Evolutionary conservation across 2,113 vertebrate genomes (phyloP), one percentile per base, ranked within the genome.

Genomic region (Macaca fascicularis): DNA sequence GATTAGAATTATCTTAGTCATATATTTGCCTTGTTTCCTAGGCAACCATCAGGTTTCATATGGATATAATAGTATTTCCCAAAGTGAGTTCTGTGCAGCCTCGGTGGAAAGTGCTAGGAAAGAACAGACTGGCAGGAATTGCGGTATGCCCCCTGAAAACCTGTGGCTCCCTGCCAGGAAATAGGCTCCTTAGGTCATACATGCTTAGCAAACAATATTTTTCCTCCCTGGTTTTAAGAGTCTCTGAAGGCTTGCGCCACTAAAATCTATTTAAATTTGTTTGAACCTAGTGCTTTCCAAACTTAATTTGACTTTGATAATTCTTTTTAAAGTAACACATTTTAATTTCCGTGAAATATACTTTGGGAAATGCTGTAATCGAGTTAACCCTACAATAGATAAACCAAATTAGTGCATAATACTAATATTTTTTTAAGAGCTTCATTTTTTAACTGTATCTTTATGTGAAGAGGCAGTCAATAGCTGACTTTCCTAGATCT

Each of bases 21-120:
- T 67, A 90, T 50, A 57, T 90, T 48, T 82, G 32, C 52, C 22
- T 74, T 69, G 74, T 89, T 89, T 94, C 82, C 84, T 67, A 84
- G 90, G 87, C 57, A 97, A 85, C 79, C 22, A 2, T 25, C 40
- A 72, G 82, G 25, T 79, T 91, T 85, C 84, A 4, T 59, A 74
- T 81, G 43, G 43, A 11, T 59, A 95, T 35, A 75, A 81, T 27
- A 93, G 20, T 35, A 59, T 93, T 78, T 74, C 48, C 50, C 67
- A 82, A 23, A 67, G 48, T 76, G 64, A 92, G 59, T 43, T 90
- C 19, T 52, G 0, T 52, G 45, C 32, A 88, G 22, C 25, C 10
- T 3, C 61, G 48, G 20, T 8, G 2, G 45, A 19, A 2, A 48
- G 6, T 8, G 25, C 67, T 38, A 64, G 4, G 35, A 48, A 48